phyloP scores from a whole-genome alignment of 2,797 vertebrate species.

The Sebastes cheni region DNA sequence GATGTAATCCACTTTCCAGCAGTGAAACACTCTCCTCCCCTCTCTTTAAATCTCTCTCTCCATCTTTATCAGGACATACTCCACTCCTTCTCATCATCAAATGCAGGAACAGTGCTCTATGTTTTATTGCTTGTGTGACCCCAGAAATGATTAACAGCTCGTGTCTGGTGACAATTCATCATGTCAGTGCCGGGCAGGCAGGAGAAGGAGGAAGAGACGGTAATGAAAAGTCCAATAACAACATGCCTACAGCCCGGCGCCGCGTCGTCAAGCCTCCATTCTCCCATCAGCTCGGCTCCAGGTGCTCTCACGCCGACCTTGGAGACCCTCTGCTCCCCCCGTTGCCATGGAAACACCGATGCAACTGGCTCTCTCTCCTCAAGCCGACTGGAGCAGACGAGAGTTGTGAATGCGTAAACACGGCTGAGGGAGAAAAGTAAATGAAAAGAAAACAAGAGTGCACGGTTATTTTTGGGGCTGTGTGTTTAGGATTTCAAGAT shows the following conservation, averaged over 20 bases:
- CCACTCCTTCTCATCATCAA: conserved; percentile 53
- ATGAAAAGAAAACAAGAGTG: conserved; percentile 31
- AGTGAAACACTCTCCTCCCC: conserved; percentile 51
- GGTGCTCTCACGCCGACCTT: conserved; percentile 82
- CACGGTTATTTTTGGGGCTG: conserved; percentile 50
- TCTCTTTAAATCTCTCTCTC: conserved; percentile 61
- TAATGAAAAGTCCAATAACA: conserved; percentile 68
- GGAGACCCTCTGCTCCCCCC: conserved; percentile 74
- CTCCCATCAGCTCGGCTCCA: conserved; percentile 42
- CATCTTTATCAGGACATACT: conserved; percentile 53
- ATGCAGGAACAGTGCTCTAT: conserved; percentile 31
- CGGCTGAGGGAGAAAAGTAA: conserved; percentile 32
- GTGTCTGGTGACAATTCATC: conserved; percentile 65
- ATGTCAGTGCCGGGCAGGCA: conserved; percentile 34
- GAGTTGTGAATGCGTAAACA: conserved; percentile 40
- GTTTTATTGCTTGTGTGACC: conserved; percentile 59
- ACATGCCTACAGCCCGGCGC: conserved; percentile 3
- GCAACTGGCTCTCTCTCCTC: conserved; percentile 73
- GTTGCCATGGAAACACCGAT: conserved; percentile 90
- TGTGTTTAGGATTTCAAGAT: conserved; percentile 35
- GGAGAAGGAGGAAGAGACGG: conserved; percentile 10
- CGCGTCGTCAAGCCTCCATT: conserved; percentile 55
- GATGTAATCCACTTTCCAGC: conserved; percentile 69
- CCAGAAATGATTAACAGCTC: conserved; percentile 65
- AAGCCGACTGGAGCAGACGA: conserved; percentile 70